Evolutionary conservation across 1,140 invertebrate genomes (phyloP).

Genomic region (Sarcophaga bullata): DNA sequence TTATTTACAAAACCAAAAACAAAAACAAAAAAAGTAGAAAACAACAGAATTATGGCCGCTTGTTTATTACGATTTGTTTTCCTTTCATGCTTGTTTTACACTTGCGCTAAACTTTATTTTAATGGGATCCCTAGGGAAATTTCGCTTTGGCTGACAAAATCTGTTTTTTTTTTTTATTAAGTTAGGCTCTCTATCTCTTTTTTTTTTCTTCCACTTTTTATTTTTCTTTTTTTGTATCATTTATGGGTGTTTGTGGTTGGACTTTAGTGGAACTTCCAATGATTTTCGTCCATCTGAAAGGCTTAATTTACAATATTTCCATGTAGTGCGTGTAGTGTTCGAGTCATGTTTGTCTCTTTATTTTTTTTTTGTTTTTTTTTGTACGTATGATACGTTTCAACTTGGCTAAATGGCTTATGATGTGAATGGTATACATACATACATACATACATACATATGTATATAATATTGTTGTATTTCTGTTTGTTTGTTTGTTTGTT

Average conservation of each 20-base stretch:
- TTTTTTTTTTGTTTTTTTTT: background rate
- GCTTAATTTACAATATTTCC: slow-evolving; percentile 36
- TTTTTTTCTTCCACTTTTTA: background rate
- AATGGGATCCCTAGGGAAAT: slow-evolving; percentile 35
- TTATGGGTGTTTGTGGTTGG: background rate
- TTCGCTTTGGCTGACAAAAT: background rate
- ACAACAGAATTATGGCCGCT: slow-evolving; percentile 14
- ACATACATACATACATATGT: no score
- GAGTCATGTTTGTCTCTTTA: background rate
- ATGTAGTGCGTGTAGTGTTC: slow-evolving; percentile 30
- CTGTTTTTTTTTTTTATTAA: slow-evolving; percentile 1
- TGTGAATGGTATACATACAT: no score
- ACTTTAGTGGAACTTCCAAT: background rate
- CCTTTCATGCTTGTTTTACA: slow-evolving; percentile 24
- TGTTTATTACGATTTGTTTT: background rate
- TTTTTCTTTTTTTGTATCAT: background rate
- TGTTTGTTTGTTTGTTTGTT: no score
- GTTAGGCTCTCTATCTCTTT: background rate
- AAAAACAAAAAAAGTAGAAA: background rate
- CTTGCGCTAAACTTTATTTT: slow-evolving; percentile 37
- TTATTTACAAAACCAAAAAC: background rate
- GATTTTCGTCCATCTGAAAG: slow-evolving; percentile 26
- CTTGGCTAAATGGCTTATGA: background rate
- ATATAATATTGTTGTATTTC: no score
- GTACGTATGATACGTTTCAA: background rate